Base-by-base conservation (phyloP, 2,113 vertebrate genomes). In the Notothenia rossii region DNA sequence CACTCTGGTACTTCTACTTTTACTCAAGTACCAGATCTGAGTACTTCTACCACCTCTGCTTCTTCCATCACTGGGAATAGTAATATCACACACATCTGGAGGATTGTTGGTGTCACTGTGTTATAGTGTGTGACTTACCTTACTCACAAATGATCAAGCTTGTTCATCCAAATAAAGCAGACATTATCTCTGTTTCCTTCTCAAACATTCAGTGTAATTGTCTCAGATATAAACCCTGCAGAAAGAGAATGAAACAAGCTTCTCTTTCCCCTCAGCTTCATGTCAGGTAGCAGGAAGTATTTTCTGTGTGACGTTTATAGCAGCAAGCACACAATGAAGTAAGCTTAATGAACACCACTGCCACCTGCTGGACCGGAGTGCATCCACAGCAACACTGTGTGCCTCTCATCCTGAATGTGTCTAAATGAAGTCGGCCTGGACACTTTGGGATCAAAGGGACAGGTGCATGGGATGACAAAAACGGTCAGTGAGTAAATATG, bases 341-440 rank as follows among this genome's bases (percentile, higher is more conserved):
- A n/a, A n/a, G n/a, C n/a, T 15, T 18, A 0, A 2, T 9, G 43
- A 22, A 11, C 7, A 54, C 3, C n/a, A 12, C 29, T 72, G 69
- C 69, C 65, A 11, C 43, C 85, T 85, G 54, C 56, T 81, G 88
- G 79, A 25, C 65, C 15, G 85, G 79, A 77, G 81, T 6, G 12
- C 7, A 51, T 15, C 49, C 33, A 22, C 45, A 40, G 60, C 29
- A 60, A 15, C 14, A 36, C 36, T 17, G 5, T 40, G 36, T 40
- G 6, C 36, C 36, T 40, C 36, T 40, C 1, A 40, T 40, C 36
- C 36, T 40, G 36, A 40, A 40, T 40, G 7, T 7, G 6, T 40
- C 36, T 7, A 40, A 40, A 36, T 7, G 7, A 40, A 7, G 36
- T 7, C 33, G 5, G 36, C 36, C 7, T 5, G n/a, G n/a, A n/a